phyloP scores from a whole-genome alignment of 2,113 vertebrate genomes.

The Limnothrissa miodon region DNA sequence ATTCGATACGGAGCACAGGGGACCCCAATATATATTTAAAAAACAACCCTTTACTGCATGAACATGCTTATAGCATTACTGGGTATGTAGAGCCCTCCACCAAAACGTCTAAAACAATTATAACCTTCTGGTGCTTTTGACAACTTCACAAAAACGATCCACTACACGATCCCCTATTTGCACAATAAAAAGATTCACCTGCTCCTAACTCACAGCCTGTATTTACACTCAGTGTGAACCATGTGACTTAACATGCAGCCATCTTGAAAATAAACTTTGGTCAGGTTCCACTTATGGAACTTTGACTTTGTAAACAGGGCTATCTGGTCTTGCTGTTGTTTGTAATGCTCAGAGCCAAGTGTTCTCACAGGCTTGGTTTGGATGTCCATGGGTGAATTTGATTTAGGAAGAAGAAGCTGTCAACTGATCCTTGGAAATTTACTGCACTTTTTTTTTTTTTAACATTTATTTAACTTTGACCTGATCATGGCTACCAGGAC shows the following conservation, averaged over 20 bases:
- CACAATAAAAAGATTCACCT: not conserved
- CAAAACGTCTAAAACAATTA: no score
- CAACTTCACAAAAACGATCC: no score
- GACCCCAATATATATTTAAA: no score
- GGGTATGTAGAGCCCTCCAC: no score
- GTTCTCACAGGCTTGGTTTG: not conserved
- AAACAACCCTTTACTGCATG: no score
- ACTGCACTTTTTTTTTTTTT: not conserved
- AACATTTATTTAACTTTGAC: not conserved
- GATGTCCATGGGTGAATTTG: not conserved
- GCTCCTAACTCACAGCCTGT: not conserved
- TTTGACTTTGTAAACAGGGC: not conserved
- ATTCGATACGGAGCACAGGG: no score
- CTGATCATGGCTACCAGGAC: constrained; percentile 50
- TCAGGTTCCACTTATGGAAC: not conserved
- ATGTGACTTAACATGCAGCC: not conserved
- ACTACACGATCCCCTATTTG: not conserved
- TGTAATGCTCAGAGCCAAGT: not conserved
- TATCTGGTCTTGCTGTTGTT: not conserved
- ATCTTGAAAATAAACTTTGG: not conserved
- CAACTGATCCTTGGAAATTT: not conserved
- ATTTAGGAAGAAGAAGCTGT: not conserved
- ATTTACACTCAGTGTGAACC: not conserved
- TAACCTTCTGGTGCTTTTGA: no score
- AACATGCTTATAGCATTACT: no score